Conservation (phyloP, 2,888 invertebrate genomes). For the Drosophila lutescens region DNA sequence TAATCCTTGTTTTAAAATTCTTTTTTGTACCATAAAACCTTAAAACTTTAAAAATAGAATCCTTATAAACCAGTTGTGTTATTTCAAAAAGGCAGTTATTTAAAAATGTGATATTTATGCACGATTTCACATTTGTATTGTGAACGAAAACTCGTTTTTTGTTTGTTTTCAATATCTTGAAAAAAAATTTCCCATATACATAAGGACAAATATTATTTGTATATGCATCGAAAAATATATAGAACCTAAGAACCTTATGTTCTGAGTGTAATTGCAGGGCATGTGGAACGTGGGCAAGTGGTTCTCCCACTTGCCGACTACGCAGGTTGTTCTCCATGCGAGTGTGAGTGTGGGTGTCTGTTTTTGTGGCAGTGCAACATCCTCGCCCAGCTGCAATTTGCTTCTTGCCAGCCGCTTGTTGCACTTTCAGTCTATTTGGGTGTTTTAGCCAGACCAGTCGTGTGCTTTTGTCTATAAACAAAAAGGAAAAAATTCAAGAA, state of each 20-base stretch:
- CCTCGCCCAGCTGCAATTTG: slow-evolving; percentile 17
- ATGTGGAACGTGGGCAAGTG: slow-evolving; percentile 47
- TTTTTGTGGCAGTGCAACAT: slow-evolving; percentile 33
- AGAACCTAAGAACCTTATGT: not conserved
- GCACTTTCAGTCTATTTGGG: slow-evolving; percentile 34
- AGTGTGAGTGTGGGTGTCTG: slow-evolving; percentile 18
- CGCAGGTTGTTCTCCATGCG: slow-evolving; percentile 50
- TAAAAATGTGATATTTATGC: too few species aligned
- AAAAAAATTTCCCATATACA: too few species aligned
- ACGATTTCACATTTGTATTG: too few species aligned
- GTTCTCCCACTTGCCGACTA: slow-evolving; percentile 75
- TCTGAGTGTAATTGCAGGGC: slow-evolving; percentile 17
- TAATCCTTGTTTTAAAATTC: too few species aligned
- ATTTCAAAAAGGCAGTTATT: too few species aligned
- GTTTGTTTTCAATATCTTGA: too few species aligned
- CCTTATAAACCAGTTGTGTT: too few species aligned
- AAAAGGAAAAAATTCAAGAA: not conserved
- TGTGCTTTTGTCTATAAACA: slow-evolving; percentile 20
- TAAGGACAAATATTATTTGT: too few species aligned
- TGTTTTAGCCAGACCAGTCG: slow-evolving; percentile 39
- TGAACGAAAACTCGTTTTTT: too few species aligned
- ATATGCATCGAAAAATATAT: not conserved
- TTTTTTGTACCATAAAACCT: too few species aligned
- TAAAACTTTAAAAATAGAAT: too few species aligned
- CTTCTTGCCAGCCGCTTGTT: slow-evolving; percentile 21